Conservation (phyloP, 2,113 vertebrate genomes). For the Turnix velox region DNA sequence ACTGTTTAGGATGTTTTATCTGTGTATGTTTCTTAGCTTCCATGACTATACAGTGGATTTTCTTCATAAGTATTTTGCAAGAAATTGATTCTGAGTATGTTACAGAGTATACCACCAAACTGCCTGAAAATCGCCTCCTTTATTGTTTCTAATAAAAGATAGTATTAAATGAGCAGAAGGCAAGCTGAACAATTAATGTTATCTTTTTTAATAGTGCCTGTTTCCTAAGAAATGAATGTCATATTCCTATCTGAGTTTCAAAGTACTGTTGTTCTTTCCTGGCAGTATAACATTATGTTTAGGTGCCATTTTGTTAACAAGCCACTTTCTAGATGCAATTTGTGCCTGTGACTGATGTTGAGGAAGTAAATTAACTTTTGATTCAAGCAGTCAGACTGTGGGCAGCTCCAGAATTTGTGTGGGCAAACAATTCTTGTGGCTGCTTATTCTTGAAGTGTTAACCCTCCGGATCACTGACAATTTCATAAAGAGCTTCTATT, state of each 20-base stretch:
- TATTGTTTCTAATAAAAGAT: background rate
- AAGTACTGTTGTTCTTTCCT: background rate
- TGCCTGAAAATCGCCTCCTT: background rate
- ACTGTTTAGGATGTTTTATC: background rate
- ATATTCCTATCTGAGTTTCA: background rate
- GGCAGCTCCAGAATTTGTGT: constrained; percentile 56
- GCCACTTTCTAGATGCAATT: background rate
- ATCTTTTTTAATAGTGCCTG: background rate
- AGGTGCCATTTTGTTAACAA: background rate
- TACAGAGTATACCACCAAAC: background rate
- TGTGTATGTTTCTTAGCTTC: background rate
- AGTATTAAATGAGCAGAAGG: background rate
- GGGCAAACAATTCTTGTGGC: constrained; percentile 40
- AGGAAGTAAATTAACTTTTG: constrained; percentile 12
- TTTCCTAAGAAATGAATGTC: background rate
- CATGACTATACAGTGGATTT: background rate
- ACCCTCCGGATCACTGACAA: background rate
- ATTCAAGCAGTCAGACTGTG: background rate
- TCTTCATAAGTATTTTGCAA: background rate
- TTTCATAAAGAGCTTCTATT: background rate
- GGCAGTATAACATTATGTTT: background rate
- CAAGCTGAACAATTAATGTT: background rate
- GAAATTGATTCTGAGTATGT: background rate
- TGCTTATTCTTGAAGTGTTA: constrained; percentile 11
- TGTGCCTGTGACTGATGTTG: background rate